Evolutionary conservation across 2,797 vertebrate species (phyloP).

Genomic region (Helicolenus hilgendorfi): DNA sequence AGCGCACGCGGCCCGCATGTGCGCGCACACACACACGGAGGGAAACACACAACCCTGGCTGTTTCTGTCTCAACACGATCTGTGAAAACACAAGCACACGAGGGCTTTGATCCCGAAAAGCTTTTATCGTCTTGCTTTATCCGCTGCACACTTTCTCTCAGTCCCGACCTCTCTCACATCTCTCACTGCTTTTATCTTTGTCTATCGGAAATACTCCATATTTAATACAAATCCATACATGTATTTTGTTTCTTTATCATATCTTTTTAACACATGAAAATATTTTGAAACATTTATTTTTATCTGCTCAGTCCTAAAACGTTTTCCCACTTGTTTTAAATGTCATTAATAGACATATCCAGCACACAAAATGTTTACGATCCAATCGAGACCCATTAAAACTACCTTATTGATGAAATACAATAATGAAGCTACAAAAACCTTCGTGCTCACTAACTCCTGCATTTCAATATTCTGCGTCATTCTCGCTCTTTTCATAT

Average conservation of each 20-base stretch:
- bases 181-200: constrained; percentile 8
- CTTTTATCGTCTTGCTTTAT: constrained; percentile 67
- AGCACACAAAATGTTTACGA: neutral
- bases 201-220: neutral
- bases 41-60: constrained; percentile 39
- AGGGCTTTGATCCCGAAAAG: constrained; percentile 77
- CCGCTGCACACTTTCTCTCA: constrained; percentile 53
- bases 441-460: neutral
- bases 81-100: constrained; percentile 70
- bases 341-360: neutral
- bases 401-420: neutral
- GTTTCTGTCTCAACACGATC: constrained; percentile 79
- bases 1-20: neutral
- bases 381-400: neutral
- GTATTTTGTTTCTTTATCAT: neutral
- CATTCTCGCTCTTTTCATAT: neutral
- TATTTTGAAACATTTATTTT: neutral
- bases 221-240: neutral
- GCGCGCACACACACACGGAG: neutral
- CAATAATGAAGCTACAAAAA: neutral
- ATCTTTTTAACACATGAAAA: neutral
- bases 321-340: neutral
- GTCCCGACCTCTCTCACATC: constrained; percentile 9
- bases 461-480: neutral
- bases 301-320: neutral